phyloP scores from a whole-genome alignment of 2,797 vertebrate species.

The Cheirogaleus major region DNA sequence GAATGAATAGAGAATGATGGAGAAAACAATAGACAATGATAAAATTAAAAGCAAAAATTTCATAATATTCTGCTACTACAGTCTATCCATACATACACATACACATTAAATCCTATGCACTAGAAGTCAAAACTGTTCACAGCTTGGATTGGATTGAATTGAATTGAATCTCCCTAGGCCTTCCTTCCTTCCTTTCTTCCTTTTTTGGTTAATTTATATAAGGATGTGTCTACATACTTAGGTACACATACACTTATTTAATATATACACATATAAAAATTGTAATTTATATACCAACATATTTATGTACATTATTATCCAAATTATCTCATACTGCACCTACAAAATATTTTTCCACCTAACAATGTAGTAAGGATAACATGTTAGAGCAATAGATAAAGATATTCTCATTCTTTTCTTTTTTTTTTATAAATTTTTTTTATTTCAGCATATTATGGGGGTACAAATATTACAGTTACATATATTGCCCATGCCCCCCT shows the following conservation, averaged over 20 bases:
- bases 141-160: neutral
- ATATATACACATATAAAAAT: neutral
- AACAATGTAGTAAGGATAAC: neutral
- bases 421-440: too few relatives aligned
- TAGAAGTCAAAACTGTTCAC: neutral
- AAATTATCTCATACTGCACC: neutral
- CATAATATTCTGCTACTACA: neutral
- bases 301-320: neutral
- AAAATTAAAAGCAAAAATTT: neutral
- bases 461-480: too few relatives aligned
- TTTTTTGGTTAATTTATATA: neutral
- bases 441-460: too few relatives aligned
- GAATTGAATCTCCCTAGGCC: neutral
- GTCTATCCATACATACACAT: neutral
- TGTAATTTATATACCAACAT: neutral
- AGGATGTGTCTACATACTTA: neutral
- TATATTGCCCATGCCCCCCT: too few relatives aligned
- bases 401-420: neutral
- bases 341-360: neutral
- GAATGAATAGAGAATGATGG: neutral
- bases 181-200: neutral
- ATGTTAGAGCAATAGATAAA: neutral
- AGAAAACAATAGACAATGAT: neutral
- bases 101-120: neutral
- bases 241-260: neutral